Conservation (phyloP, 2,888 invertebrate species). For the Mythimna albipuncta region DNA sequence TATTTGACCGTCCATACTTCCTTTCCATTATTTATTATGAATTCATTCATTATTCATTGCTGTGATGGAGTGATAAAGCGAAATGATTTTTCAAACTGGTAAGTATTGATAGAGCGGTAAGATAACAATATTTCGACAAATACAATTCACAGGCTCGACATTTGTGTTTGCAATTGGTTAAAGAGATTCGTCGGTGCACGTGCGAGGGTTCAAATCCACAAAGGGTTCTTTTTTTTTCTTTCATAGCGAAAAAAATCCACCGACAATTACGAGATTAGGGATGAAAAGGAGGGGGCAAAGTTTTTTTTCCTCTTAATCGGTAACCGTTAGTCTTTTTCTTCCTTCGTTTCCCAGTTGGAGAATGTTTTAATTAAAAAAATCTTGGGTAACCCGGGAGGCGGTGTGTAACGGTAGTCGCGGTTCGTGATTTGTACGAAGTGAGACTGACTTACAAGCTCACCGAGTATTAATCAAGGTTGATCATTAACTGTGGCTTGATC, state of each 20-base stretch:
- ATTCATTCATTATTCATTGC: conserved; percentile 71
- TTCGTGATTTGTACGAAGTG: conserved; percentile 71
- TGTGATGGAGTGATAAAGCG: conserved; percentile 67
- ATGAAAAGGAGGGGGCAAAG: conserved; percentile 78
- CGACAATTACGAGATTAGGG: conserved; percentile 88
- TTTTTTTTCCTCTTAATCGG: conserved; percentile 74
- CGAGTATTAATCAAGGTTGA: conserved; percentile 73
- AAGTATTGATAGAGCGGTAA: conserved; percentile 63
- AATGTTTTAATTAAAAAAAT: conserved; percentile 83
- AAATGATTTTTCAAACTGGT: conserved; percentile 67
- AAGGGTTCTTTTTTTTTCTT: conserved; percentile 82
- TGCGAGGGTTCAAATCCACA: conserved; percentile 85
- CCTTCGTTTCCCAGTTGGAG: conserved; percentile 71
- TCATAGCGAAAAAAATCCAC: conserved; percentile 80
- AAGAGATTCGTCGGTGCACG: conserved; percentile 82
- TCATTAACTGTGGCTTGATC: conserved; percentile 69
- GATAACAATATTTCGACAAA: conserved; percentile 80
- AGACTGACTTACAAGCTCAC: conserved; percentile 65
- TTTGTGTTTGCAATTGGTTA: conserved; percentile 79
- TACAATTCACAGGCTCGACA: conserved; percentile 73
- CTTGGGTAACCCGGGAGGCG: conserved; percentile 66
- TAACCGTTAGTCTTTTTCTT: conserved; percentile 77
- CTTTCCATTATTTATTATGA: conserved; percentile 66
- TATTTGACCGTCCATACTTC: conserved; percentile 71
- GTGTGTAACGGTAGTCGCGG: conserved; percentile 67